phyloP scores from a whole-genome alignment of 2,797 vertebrate genomes.

The Lycodopsis pacificus region DNA sequence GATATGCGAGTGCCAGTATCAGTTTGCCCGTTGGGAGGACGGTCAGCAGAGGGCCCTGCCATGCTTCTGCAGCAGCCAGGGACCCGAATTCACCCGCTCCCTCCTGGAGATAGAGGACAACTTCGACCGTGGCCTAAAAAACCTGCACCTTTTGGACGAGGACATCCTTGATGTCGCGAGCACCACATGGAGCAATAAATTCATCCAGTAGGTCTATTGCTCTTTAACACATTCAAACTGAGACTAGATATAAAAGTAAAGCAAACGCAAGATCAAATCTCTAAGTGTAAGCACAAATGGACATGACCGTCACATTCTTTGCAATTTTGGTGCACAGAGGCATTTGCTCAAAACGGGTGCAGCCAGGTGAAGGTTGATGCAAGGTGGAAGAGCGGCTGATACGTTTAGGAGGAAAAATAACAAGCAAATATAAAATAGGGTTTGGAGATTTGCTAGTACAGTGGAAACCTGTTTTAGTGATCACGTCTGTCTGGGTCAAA shows the following conservation, averaged over 20 bases:
- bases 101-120: slow-evolving; percentile 86
- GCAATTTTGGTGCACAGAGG: background rate
- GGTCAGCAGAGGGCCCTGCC: slow-evolving; percentile 85
- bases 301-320: background rate
- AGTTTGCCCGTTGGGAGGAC: slow-evolving; percentile 90
- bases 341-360: background rate
- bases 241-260: background rate
- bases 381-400: background rate
- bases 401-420: background rate
- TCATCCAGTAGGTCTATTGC: slow-evolving; percentile 79
- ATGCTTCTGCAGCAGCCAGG: slow-evolving; percentile 84
- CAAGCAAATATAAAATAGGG: background rate
- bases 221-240: slow-evolving; percentile 3
- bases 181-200: slow-evolving; percentile 85
- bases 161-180: slow-evolving; percentile 87
- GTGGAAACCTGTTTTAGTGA: background rate
- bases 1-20: slow-evolving; percentile 92
- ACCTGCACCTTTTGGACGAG: slow-evolving; percentile 76
- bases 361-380: background rate
- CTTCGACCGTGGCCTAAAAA: slow-evolving; percentile 82
- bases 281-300: no score
- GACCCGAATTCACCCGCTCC: slow-evolving; percentile 80
- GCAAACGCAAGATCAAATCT: background rate
- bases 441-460: background rate
- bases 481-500: background rate